Conservation (phyloP, 2,888 invertebrate genomes). For the Hydropsyche betteni region DNA sequence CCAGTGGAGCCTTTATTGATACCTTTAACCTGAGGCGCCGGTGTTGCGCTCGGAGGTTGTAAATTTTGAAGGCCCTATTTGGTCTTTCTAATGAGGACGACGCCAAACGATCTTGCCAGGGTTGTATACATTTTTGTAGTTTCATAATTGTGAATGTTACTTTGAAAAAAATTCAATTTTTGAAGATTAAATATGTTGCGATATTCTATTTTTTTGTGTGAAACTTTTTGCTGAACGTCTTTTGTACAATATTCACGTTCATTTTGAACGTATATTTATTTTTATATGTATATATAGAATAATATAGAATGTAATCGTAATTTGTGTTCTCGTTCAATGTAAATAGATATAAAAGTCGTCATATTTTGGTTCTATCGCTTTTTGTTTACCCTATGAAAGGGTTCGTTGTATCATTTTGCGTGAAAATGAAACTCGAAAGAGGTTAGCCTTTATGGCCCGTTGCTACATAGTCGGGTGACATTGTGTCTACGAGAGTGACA, state of each 20-base stretch:
- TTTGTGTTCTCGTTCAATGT: no score
- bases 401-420: constrained; percentile 24
- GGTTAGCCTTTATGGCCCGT: constrained; percentile 28
- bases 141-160: no score
- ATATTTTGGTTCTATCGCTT: constrained; percentile 10
- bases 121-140: no score
- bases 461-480: constrained; percentile 27
- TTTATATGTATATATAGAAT: no score
- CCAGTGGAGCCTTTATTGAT: constrained; percentile 43
- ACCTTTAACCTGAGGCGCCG: constrained; percentile 42
- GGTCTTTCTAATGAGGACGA: constrained; percentile 42
- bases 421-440: constrained; percentile 29
- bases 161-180: no score
- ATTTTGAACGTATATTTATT: no score
- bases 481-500: constrained; percentile 28
- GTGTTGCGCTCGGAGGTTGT: constrained; percentile 31
- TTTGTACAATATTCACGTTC: no score
- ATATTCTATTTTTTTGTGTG: no score
- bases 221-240: no score
- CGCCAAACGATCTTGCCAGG: constrained; percentile 5
- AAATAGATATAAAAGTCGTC: no score
- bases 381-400: constrained; percentile 23
- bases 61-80: constrained; percentile 43
- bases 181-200: no score
- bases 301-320: no score